Evolutionary conservation across 2,113 vertebrate species (phyloP), one percentile per base, ranked within the genome.

Genomic region (Danionella cerebrum): DNA sequence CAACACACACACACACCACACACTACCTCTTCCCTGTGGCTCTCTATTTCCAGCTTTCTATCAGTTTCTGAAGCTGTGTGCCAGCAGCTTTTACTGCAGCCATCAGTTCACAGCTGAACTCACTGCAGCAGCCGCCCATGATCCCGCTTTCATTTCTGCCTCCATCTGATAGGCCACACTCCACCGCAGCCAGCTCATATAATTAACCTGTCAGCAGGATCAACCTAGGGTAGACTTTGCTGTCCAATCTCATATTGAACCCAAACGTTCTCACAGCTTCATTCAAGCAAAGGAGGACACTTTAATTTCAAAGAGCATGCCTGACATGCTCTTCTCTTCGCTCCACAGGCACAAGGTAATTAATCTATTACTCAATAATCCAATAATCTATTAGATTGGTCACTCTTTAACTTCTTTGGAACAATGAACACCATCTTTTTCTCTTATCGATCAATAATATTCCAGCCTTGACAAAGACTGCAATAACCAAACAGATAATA

Each of bases 131-230:
- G 72, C 71, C 76, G 16, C 69, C 65, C 73, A 70, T 69, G 59
- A 74, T 72, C 73, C 74, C 60, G 65, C 70, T 71, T 76, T 71
- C 75, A 79, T 81, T 86, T 83, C 77, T 75, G 81, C 82, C 78
- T 76, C 74, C 85, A 83, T 86, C 85, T 84, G 84, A 86, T 85
- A 79, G 84, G 84, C 82, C 83, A 83, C 70, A 84, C 84, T 86
- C 84, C 72, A 81, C 83, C 84, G 86, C 83, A 84, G 83, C 82
- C 84, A 83, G 83, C 82, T 84, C 83, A 80, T 86, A 86, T 87
- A 89, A 87, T 89, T 87, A 88, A 82, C 78, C 86, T 79, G 79
- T 84, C 82, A 84, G 84, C 83, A 78, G 83, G 78, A 83, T 82
- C 84, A 89, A 83, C 80, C 82, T 67, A 77, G 77, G 82, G 83